These are phyloP conservation scores for Babylonia areolata DNA, from an alignment of 1,140 invertebrate genomes.

Conservation along the genomic window DNA sequence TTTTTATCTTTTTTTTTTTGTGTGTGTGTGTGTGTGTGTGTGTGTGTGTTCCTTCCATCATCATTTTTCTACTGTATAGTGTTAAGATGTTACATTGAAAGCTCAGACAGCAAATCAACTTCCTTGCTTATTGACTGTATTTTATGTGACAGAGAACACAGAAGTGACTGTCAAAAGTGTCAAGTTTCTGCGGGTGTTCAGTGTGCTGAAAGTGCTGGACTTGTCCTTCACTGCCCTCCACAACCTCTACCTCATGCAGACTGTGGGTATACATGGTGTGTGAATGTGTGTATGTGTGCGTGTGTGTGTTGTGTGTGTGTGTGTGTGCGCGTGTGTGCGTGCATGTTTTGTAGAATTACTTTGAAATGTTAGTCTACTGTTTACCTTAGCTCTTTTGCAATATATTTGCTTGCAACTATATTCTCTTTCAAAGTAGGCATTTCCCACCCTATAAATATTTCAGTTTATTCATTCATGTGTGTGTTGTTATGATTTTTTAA, in stretches of 20 bases:
- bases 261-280: neutral
- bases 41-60: no score
- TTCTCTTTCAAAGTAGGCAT: no score
- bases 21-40: no score
- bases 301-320: neutral
- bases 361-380: neutral
- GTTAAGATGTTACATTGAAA: no score
- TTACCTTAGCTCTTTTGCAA: neutral
- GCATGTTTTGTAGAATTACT: no score
- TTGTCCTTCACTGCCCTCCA: neutral
- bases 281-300: neutral
- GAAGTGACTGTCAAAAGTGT: neutral
- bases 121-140: neutral
- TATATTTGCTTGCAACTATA: no score
- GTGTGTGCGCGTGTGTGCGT: neutral
- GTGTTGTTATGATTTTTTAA: no score
- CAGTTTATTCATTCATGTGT: no score
- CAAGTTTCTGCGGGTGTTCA: neutral
- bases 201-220: neutral
- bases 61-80: no score
- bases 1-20: no score
- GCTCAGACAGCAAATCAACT: no score
- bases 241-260: neutral
- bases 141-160: neutral
- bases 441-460: no score